Percentiles rank a stretch among this genome's conserved stretches.
Evolutionary conservation across 2,797 vertebrate species (phyloP).

Genomic region (Acanthornis magna): DNA sequence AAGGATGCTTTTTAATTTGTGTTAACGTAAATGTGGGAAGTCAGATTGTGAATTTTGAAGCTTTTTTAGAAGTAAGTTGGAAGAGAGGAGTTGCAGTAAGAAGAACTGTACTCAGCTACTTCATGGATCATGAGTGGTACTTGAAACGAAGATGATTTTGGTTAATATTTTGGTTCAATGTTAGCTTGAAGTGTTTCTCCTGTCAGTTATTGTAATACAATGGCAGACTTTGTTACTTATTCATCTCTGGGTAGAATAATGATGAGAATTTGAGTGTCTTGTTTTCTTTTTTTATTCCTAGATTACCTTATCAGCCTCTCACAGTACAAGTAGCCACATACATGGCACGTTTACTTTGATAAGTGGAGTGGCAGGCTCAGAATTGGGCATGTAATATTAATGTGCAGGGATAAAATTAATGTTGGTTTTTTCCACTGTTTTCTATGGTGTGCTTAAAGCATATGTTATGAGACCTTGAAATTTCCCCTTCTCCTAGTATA

Average conservation of each 20-base stretch:
- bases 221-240: neutral
- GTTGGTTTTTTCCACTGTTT: neutral
- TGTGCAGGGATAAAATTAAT: neutral
- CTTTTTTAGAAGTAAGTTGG: neutral
- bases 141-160: neutral
- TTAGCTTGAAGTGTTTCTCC: neutral
- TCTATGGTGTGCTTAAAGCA: neutral
- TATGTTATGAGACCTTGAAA: neutral
- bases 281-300: neutral
- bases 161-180: neutral
- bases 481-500: neutral
- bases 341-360: rapidly evolving
- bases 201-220: neutral
- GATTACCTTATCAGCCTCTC: neutral
- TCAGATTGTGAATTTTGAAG: neutral
- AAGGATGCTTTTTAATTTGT: neutral
- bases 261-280: neutral
- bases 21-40: neutral
- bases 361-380: neutral
- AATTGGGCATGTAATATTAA: neutral
- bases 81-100: neutral
- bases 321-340: neutral
- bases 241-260: neutral
- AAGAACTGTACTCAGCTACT: neutral
- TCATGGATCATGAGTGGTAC: neutral